Conservation (phyloP, 1,140 invertebrate genomes). For the Sycobia sp. region DNA sequence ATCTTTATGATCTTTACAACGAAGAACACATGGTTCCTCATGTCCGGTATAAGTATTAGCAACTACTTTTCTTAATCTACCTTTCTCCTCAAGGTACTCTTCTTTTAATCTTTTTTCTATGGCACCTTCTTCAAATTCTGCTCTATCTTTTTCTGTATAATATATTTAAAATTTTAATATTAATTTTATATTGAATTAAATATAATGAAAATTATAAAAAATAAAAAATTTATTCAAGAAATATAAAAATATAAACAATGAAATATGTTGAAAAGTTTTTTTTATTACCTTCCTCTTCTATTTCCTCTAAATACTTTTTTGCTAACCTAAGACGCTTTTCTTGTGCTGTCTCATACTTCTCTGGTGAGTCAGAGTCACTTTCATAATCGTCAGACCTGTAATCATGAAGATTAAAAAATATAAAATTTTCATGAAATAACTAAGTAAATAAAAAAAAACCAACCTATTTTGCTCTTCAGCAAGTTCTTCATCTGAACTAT, state of each 20-base stretch:
- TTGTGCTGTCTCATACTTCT: constrained; percentile 82
- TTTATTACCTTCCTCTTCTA: constrained; percentile 73
- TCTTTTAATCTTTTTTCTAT: constrained; percentile 76
- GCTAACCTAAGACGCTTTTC: constrained; percentile 87
- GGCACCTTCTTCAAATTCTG: constrained; percentile 71
- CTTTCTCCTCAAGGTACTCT: constrained; percentile 85
- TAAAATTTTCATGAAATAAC: constrained; percentile 8
- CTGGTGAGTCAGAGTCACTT: constrained; percentile 64
- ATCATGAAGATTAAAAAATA: constrained; percentile 8
- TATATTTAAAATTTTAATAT: constrained; percentile 3
- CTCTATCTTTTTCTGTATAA: constrained; percentile 69
- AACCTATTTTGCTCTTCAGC: constrained; percentile 44
- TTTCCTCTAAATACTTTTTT: constrained; percentile 86
- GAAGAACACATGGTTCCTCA: constrained; percentile 63
- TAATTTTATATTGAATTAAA: not conserved
- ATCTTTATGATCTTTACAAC: constrained; percentile 76
- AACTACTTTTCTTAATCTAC: constrained; percentile 75
- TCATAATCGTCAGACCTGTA: constrained; percentile 35
- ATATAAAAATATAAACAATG: no score
- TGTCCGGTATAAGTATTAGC: constrained; percentile 70
- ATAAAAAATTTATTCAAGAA: no score
- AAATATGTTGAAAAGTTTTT: not conserved
- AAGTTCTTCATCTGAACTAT: constrained; percentile 55
- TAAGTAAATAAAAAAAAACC: constrained; percentile 1
- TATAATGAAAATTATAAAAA: not conserved